A percentile compares a stretch with the other conserved stretches of the same genome.
Evolutionary conservation across 1,140 invertebrate species (phyloP).

Genomic region (Globodera ellingtonae): DNA sequence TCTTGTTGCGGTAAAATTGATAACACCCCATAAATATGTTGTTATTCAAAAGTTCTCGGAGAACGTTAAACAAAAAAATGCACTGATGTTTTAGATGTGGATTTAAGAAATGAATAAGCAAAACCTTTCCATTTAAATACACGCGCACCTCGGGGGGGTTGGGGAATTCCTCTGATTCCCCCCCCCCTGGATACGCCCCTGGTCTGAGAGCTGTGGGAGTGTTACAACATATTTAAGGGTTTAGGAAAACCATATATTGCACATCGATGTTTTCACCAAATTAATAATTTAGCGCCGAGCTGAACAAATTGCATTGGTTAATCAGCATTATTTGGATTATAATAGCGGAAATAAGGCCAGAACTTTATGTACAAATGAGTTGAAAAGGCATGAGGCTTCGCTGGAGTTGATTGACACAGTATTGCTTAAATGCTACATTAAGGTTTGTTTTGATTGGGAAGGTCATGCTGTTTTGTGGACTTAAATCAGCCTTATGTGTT

Average conservation of each 20-base stretch:
- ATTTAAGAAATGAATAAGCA: no score
- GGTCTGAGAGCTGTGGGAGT: no score
- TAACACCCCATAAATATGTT: background rate
- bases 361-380: constrained; percentile 35
- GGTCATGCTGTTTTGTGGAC: background rate
- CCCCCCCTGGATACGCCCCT: no score
- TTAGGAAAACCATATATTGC: no score
- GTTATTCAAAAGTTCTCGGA: background rate
- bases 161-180: no score
- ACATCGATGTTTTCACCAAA: background rate
- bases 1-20: constrained; percentile 29
- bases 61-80: background rate
- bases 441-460: constrained; percentile 18
- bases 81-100: no score
- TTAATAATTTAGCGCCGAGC: constrained; percentile 11
- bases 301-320: constrained; percentile 9
- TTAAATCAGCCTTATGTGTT: background rate
- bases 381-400: constrained; percentile 32
- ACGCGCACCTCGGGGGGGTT: no score
- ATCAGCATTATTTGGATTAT: constrained; percentile 34
- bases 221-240: no score
- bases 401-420: constrained; percentile 69
- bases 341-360: constrained; percentile 32
- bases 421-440: constrained; percentile 70
- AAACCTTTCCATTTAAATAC: no score